Evolutionary conservation across 2,797 vertebrate species (phyloP).

Genomic region (Girardinus metallicus): DNA sequence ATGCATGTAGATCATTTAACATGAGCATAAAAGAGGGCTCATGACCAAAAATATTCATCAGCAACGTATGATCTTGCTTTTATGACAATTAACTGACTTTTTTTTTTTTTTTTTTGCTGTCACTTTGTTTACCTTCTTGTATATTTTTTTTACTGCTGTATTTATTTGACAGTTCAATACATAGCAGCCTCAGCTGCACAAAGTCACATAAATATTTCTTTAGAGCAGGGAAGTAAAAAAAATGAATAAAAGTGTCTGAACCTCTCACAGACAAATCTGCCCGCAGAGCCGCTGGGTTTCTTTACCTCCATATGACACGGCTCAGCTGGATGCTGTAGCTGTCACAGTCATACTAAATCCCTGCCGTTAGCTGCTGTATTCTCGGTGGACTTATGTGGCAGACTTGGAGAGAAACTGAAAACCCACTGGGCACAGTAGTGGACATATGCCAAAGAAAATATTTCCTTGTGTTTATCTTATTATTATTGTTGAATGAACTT

Average conservation of each 20-base stretch:
- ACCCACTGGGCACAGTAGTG: background rate
- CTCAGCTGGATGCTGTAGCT: slow-evolving; percentile 26
- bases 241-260: slow-evolving; percentile 19
- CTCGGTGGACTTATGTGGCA: slow-evolving; percentile 9
- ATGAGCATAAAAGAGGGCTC: background rate
- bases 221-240: slow-evolving; percentile 28
- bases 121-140: background rate
- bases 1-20: background rate
- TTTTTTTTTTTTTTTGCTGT: slow-evolving; percentile 17
- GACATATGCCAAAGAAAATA: slow-evolving; percentile 5
- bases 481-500: slow-evolving; percentile 2
- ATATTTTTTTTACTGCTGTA: background rate
- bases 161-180: background rate
- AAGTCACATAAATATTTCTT: slow-evolving; percentile 17
- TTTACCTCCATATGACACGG: slow-evolving; percentile 27
- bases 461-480: slow-evolving; percentile 9
- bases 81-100: background rate
- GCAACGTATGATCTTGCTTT: background rate
- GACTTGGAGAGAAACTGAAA: slow-evolving; percentile 9
- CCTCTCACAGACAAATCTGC: slow-evolving; percentile 34
- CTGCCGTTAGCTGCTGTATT: slow-evolving; percentile 24
- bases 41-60: background rate
- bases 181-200: slow-evolving; percentile 7
- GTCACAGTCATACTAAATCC: slow-evolving; percentile 23
- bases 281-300: slow-evolving; percentile 24